Evolutionary conservation across 2,797 vertebrate genomes (phyloP).

Genomic region (Gastrophryne carolinensis): DNA sequence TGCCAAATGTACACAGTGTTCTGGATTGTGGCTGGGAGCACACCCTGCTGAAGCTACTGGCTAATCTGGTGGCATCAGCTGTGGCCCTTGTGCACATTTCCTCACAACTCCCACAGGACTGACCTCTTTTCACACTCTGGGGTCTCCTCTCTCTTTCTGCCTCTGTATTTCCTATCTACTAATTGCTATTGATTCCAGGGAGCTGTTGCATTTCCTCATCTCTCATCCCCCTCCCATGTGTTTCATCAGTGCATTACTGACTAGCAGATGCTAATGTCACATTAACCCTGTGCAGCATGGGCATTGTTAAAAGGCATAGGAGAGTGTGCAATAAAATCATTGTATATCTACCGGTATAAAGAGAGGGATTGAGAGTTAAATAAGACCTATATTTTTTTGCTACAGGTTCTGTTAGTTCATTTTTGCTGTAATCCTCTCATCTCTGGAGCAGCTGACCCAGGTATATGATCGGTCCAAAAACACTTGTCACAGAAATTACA

Average conservation of each 20-base stretch:
- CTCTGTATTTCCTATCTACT: conserved; percentile 42
- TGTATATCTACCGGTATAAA: too few relatives aligned
- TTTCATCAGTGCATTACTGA: conserved; percentile 37
- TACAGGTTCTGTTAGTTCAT: too few relatives aligned
- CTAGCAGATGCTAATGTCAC: conserved; percentile 21
- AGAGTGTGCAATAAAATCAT: too few relatives aligned
- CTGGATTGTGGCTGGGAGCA: too few relatives aligned
- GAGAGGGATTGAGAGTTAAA: too few relatives aligned
- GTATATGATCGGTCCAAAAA: too few relatives aligned
- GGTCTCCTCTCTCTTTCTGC: conserved; percentile 8
- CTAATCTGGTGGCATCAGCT: background rate
- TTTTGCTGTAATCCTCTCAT: too few relatives aligned
- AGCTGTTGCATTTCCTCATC: conserved; percentile 36
- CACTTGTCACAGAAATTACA: too few relatives aligned
- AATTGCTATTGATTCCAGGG: conserved; percentile 46
- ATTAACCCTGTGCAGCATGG: background rate
- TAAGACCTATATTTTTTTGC: too few relatives aligned
- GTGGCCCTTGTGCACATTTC: conserved; percentile 15
- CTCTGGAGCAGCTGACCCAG: too few relatives aligned
- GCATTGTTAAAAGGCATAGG: background rate
- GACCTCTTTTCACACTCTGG: conserved; percentile 35
- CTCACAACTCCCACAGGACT: conserved; percentile 31
- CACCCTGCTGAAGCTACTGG: background rate
- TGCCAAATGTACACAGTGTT: too few relatives aligned
- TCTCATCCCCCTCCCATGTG: conserved; percentile 12